These are phyloP conservation scores for Puffinus mauretanicus DNA, from an alignment of 2,113 vertebrate species.

Conservation along the genomic window DNA sequence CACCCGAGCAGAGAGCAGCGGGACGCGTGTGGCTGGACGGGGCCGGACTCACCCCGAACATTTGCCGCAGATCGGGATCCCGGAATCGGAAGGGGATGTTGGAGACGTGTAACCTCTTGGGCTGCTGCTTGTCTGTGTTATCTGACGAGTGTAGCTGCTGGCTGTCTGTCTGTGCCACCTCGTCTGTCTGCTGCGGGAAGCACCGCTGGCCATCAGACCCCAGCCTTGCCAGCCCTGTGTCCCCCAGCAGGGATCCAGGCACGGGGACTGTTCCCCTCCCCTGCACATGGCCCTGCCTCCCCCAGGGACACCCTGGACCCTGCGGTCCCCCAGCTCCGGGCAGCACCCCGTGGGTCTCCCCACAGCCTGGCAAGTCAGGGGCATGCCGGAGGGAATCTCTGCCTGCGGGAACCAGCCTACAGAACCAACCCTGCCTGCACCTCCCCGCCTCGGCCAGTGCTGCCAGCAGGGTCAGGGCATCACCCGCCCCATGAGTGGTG, in stretches of 20 bases:
- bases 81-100: conserved; percentile 99
- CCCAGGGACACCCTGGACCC: background rate
- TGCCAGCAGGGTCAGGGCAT: too few relatives aligned
- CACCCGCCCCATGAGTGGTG: background rate
- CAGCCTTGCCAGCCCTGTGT: accelerated
- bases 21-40: accelerated
- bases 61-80: conserved; percentile 95
- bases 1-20: accelerated
- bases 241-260: accelerated
- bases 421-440: background rate
- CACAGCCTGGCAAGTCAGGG: accelerated
- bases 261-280: background rate
- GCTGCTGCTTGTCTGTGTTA: conserved; percentile 91
- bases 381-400: background rate
- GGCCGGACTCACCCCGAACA: conserved; percentile 89
- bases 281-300: accelerated
- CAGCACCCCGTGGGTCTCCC: background rate
- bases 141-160: conserved; percentile 86
- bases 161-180: conserved; percentile 90
- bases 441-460: accelerated
- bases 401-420: background rate
- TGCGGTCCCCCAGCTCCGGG: accelerated
- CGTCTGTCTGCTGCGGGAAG: conserved; percentile 84
- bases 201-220: background rate
- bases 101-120: conserved; percentile 95